Evolutionary conservation across 2,888 invertebrate species (phyloP), one percentile per base, ranked within the genome.

Genomic region (Boloria selene): DNA sequence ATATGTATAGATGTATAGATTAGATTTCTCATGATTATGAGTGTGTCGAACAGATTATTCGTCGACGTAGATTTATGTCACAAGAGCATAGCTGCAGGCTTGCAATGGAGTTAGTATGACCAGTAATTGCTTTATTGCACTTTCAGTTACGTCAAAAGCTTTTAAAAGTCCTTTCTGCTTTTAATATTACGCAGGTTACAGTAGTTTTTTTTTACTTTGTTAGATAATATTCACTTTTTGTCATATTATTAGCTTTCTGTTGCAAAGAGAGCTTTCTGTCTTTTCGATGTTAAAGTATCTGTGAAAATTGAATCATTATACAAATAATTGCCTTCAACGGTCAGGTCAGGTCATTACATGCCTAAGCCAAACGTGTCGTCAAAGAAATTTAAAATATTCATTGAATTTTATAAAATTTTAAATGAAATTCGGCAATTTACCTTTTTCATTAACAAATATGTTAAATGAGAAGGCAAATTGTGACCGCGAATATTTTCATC

Each of bases 51-150:
- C 2, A 22, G 22, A 7, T 7, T 31, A 7, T 7, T 0, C 1
- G 31, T 7, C 10, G 2, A 38, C 2, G 10, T 2, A 38, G 31
- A 18, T 22, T 4, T 42, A 5, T 56, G 22, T 44, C 55, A 56
- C 44, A 56, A 56, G 44, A 44, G 44, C 42, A 44, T 10, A 22
- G 44, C 55, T 56, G 18, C 44, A 44, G 55, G 44, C 44, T n/a
- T 44, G 44, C 55, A 44, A 56, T 56, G 44, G 55, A 56, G 55
- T 56, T 56, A 56, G 55, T 56, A 7, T 44, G 18, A 56, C 55
- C 13, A 42, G 55, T 56, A 55, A 55, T 55, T 44, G 55, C 55
- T 55, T 18, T 44, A 55, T 18, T 38, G 31, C 31, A 55, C 42
- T 55, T 55, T 55, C 18, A 42, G 14, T 42, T n/a, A 14, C 44